Evolutionary conservation across 2,888 invertebrate species (phyloP), one percentile per base, ranked within the genome.

Genomic region (Agrotis ipsilon): DNA sequence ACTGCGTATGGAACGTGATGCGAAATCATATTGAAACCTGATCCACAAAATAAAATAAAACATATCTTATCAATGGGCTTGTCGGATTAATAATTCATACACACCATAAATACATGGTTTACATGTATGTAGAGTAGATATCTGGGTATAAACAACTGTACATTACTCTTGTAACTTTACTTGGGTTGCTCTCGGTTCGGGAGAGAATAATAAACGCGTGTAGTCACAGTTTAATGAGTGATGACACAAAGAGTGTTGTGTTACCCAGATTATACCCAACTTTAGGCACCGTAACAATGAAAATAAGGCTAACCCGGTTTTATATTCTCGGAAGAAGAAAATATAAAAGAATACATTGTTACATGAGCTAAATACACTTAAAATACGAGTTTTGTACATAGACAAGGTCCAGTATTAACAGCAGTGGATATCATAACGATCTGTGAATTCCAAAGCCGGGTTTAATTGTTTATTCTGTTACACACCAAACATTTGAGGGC

Each of bases 21-120:
- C 66, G 85, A 86, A 86, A 85, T 83, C 71, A 73, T 80, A 86
- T 78, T 69, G 68, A 80, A 83, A 83, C 73, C 65, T 76, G 67
- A 80, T 72, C 68, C 52, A 58, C 69, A 66, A 71, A 68, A 84
- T 82, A 84, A 81, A 83, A 74, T 82, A 85, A 83, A 76, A 73
- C 68, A 73, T 76, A 78, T 80, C 54, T 80, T 81, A 82, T 83
- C 79, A 80, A 82, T 73, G 65, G 68, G 77, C 68, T 72, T 72
- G 78, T 81, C 77, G 74, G 72, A 80, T 84, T 82, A 75, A 85
- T 87, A 84, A 81, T 86, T 87, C 75, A 81, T 39, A 70, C 68
- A 55, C 67, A 60, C 52, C 59, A 68, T 77, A 62, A 64, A 67
- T 72, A 70, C 19, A 78, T 59, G 59, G 64, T 74, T 67, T 68